These are phyloP conservation scores for Neodiprion pinetum DNA, from an alignment of 1,140 invertebrate species.

Conservation along the genomic window DNA sequence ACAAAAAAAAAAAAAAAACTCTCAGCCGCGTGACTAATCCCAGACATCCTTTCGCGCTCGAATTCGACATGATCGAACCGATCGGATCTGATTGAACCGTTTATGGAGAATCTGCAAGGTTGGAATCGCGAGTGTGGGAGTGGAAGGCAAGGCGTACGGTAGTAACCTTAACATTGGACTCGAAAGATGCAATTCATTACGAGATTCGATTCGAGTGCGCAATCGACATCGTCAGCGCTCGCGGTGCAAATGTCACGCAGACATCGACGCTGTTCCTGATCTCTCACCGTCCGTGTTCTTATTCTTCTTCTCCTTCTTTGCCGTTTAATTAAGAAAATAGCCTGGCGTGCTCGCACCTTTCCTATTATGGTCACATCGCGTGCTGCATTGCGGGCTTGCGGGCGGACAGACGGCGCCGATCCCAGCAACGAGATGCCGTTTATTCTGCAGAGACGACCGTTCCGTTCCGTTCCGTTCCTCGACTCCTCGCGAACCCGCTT, in stretches of 20 bases:
- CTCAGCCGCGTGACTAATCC: background rate
- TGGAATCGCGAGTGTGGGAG: background rate
- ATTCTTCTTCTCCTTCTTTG: background rate
- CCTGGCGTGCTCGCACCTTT: background rate
- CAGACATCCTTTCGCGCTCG: background rate
- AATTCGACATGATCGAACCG: background rate
- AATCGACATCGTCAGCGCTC: background rate
- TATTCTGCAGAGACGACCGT: background rate
- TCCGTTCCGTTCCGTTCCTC: background rate
- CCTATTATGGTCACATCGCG: constrained; percentile 6
- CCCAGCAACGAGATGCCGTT: background rate
- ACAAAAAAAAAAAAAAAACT: background rate
- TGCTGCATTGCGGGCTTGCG: background rate
- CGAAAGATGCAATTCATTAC: background rate
- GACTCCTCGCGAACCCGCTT: background rate
- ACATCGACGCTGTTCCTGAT: background rate
- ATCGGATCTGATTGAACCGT: too few relatives aligned
- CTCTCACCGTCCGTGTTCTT: background rate
- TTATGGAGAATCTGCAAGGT: background rate
- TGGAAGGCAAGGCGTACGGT: background rate
- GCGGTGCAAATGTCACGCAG: background rate
- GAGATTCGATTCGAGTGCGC: background rate
- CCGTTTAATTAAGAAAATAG: background rate
- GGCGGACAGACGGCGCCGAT: background rate
- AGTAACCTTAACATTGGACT: constrained; percentile 5